A percentile compares a stretch with the other conserved stretches of the same genome.
These are phyloP conservation scores for Stenichneumon culpator DNA, from an alignment of 2,888 invertebrate genomes.

Conservation along the genomic window DNA sequence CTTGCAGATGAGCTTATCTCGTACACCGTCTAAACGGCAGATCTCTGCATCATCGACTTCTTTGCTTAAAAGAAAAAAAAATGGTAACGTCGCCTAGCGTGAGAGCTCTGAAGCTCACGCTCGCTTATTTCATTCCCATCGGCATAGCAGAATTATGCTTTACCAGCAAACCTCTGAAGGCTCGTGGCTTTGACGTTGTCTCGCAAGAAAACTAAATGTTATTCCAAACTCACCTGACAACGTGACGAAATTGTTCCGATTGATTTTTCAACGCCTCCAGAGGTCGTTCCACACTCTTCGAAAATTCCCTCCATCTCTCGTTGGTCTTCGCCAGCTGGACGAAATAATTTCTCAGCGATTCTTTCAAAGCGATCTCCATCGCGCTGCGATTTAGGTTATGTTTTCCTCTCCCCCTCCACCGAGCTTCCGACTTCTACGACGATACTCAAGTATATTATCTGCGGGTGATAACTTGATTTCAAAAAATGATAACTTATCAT, in stretches of 20 bases:
- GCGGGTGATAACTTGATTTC: background rate
- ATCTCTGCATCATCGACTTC: slow-evolving; percentile 76
- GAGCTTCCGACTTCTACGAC: background rate
- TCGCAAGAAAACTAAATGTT: background rate
- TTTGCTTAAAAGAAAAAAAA: slow-evolving; percentile 70
- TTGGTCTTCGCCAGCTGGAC: slow-evolving; percentile 72
- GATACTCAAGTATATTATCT: background rate
- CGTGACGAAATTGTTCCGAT: slow-evolving; percentile 77
- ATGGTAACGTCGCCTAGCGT: slow-evolving; percentile 61
- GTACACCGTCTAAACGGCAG: slow-evolving; percentile 69
- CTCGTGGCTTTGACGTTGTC: slow-evolving; percentile 9
- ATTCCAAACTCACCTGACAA: slow-evolving; percentile 71
- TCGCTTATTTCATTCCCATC: background rate
- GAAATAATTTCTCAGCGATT: slow-evolving; percentile 76
- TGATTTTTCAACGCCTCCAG: slow-evolving; percentile 75
- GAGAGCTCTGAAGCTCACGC: background rate
- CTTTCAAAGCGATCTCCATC: slow-evolving; percentile 76
- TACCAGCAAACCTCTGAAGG: background rate
- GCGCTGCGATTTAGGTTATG: slow-evolving; percentile 70
- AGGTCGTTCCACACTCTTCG: slow-evolving; percentile 56
- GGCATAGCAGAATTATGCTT: slow-evolving; percentile 18
- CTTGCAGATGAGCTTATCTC: slow-evolving; percentile 78
- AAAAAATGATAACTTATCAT: too few relatives aligned
- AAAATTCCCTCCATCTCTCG: slow-evolving; percentile 73
- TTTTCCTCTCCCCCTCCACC: background rate